Evolutionary conservation across 2,888 invertebrate species (phyloP).

Genomic region (Pedicia rivosa): DNA sequence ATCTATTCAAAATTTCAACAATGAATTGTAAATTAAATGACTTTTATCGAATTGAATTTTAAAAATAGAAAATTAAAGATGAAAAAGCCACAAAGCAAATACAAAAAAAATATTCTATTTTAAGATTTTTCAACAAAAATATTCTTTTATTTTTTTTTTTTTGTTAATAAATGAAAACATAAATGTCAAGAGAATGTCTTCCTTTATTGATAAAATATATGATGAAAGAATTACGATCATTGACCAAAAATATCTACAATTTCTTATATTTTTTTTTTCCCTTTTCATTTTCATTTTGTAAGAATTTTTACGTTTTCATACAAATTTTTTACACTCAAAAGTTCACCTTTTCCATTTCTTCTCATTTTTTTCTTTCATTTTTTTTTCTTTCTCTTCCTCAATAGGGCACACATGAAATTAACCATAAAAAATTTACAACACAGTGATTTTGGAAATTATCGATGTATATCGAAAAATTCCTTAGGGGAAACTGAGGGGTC

Average conservation of each 20-base stretch:
- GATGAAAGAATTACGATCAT: too few relatives aligned
- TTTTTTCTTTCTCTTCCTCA: conserved; percentile 12
- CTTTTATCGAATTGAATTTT: too few relatives aligned
- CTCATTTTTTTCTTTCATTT: conserved; percentile 11
- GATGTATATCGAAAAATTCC: conserved; percentile 87
- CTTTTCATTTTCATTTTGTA: neutral
- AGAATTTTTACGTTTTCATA: neutral
- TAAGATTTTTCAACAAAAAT: too few relatives aligned
- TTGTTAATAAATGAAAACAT: neutral
- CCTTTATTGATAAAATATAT: too few relatives aligned
- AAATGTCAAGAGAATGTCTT: neutral
- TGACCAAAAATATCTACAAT: neutral
- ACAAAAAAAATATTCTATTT: too few relatives aligned
- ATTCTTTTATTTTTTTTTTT: neutral
- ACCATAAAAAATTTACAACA: conserved; percentile 69
- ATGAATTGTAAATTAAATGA: too few relatives aligned
- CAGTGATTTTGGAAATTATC: conserved; percentile 79
- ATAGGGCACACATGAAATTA: conserved; percentile 72
- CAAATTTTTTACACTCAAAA: conserved; percentile 3
- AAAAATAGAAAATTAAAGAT: too few relatives aligned
- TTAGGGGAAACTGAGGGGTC: conserved; percentile 88
- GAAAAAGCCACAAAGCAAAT: too few relatives aligned
- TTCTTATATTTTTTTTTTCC: neutral
- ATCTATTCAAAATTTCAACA: too few relatives aligned
- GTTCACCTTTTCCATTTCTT: neutral